Evolutionary conservation across 2,113 vertebrate species (phyloP), one percentile per base, ranked within the genome.

Genomic region (Speoplatyrhinus poulsoni): DNA sequence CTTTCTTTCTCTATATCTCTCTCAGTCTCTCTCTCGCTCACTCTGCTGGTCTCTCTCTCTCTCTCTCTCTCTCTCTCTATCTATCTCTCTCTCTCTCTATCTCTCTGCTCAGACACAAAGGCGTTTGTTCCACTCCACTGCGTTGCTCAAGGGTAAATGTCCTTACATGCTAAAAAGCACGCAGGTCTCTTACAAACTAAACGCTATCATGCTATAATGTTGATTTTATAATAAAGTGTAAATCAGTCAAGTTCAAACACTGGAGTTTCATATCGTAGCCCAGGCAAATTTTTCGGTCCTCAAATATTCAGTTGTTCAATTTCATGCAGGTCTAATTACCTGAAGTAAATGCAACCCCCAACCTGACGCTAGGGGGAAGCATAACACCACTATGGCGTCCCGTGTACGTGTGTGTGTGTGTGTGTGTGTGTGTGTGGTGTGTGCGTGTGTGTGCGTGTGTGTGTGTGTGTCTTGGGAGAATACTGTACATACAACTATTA

Each of bases 291-390:
- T 41, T 64, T 66, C 62, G 66, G 49, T 19, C 60, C 64, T 54
- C 16, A 19, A 48, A 47, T 46, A 12, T 47, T 12, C 60, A 41
- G 36, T 41, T 19, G 1, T 26, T 8, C 52, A 19, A 47, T 48
- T 17, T 62, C 79, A 85, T 71, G 69, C 82, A 62, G 60, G 67
- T 55, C 60, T 54, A 26, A n/a, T 62, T 80, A 84, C 76, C 77
- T 33, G 16, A 80, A 50, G 17, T 63, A 69, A 56, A 58, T 48
- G 17, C 58, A 17, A 1, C 56, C 53, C 6, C 26, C 26, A 26
- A 26, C 1, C 0, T 8, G 0, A 82, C 89, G 26, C 82, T 72
- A 83, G 90, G 62, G 74, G 64, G 81, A 82, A 74, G 81, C 74
- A 82, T 13, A 85, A 61, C 55, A 66, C 46, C 80, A 85, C 6